These are phyloP conservation scores for Drepana falcataria DNA, from an alignment of 2,888 invertebrate species.

Conservation along the genomic window DNA sequence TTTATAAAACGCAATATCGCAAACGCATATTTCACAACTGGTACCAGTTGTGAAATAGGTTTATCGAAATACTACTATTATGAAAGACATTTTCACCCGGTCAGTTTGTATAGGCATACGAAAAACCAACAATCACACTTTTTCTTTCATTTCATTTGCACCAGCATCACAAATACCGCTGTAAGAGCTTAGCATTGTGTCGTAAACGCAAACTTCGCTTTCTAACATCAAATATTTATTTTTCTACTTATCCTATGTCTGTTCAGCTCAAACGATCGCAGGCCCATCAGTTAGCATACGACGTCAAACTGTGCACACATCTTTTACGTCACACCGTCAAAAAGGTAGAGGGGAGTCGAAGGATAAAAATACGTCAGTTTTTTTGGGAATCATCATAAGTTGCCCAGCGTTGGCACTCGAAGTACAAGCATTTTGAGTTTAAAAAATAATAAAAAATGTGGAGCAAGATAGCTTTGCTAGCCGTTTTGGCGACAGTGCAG, in stretches of 20 bases:
- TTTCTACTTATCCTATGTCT: conserved; percentile 72
- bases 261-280: conserved; percentile 32
- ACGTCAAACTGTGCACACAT: conserved; percentile 56
- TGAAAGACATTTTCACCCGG: conserved; percentile 40
- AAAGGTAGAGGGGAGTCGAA: conserved; percentile 59
- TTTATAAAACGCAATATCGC: conserved; percentile 4
- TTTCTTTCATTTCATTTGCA: conserved; percentile 76
- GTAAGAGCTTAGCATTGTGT: conserved; percentile 51
- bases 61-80: conserved; percentile 19
- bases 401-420: conserved; percentile 54
- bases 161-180: conserved; percentile 49
- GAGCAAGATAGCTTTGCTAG: conserved; percentile 53
- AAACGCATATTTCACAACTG: too few species aligned
- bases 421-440: conserved; percentile 33
- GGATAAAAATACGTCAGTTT: conserved; percentile 72
- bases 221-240: conserved; percentile 76
- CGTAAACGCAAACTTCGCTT: conserved; percentile 70
- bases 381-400: conserved; percentile 70
- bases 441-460: conserved; percentile 48
- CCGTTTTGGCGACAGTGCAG: conserved; percentile 57
- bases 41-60: conserved; percentile 10
- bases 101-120: conserved; percentile 39
- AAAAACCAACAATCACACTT: conserved; percentile 73
- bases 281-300: conserved; percentile 57
- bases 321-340: conserved; percentile 59